Percentiles rank a stretch among this genome's conserved stretches.
Conservation (phyloP, 2,888 invertebrate genomes). For the Lepidocyrtinus sp. region DNA sequence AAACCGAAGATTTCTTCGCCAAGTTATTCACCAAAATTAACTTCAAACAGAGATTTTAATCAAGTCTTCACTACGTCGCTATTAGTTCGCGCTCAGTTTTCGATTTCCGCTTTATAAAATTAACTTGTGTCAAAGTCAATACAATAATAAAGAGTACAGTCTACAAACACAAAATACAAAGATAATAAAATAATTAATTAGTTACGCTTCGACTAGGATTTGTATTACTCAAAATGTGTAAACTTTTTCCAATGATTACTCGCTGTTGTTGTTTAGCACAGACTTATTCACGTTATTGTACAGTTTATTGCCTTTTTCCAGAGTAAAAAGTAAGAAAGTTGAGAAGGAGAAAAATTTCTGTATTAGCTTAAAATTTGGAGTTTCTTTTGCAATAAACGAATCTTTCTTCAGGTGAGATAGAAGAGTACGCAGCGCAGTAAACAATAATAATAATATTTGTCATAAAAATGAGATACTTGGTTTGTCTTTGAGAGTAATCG, state of each 20-base stretch:
- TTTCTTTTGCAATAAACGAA: too few relatives aligned
- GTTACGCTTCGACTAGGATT: neutral
- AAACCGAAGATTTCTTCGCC: slow-evolving; percentile 21
- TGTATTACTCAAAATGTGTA: neutral
- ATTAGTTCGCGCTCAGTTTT: slow-evolving; percentile 7
- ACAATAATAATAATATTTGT: too few relatives aligned
- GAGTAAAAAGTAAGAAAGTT: too few relatives aligned
- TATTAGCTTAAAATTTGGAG: too few relatives aligned
- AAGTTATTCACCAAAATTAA: slow-evolving; percentile 15
- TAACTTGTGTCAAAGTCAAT: slow-evolving; percentile 28
- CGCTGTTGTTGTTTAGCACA: neutral
- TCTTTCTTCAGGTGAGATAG: too few relatives aligned
- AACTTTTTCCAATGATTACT: slow-evolving; percentile 22
- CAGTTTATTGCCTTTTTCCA: too few relatives aligned
- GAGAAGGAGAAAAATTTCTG: too few relatives aligned
- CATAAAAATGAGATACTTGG: slow-evolving; percentile 44
- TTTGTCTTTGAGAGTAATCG: slow-evolving; percentile 9
- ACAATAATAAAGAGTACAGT: slow-evolving; percentile 27
- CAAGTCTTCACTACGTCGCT: neutral
- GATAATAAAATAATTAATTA: neutral
- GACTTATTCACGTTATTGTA: too few relatives aligned
- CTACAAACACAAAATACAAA: neutral
- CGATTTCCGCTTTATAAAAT: slow-evolving; percentile 25
- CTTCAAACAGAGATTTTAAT: neutral
- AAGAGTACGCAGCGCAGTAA: too few relatives aligned